phyloP scores from a whole-genome alignment of 53 echinoderm and acorn worm genomes.

The Hippasteria phrygiana region DNA sequence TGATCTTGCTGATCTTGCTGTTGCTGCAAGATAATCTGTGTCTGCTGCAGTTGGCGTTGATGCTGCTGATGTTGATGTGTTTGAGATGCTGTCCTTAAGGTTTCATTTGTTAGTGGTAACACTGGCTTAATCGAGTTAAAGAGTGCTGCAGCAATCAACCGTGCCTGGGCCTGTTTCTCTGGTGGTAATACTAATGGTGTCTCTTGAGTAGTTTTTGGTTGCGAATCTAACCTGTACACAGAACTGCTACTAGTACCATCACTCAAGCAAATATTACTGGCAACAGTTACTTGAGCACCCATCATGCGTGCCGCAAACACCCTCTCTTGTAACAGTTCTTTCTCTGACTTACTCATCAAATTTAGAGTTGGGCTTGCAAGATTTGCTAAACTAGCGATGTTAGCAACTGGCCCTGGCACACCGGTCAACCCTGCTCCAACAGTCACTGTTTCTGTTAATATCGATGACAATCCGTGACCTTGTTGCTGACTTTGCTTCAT shows the following conservation, averaged over 20 bases:
- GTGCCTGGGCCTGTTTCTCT: constrained; percentile 46
- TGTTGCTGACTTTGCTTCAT: neutral
- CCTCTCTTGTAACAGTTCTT: constrained; percentile 34
- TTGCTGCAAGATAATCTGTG: neutral
- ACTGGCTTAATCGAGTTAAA: constrained; percentile 28
- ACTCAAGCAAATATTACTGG: neutral
- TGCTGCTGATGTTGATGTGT: neutral
- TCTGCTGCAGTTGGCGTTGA: neutral
- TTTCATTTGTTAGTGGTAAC: neutral
- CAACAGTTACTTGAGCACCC: constrained; percentile 42
- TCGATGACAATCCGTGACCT: neutral
- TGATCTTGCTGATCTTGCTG: neutral
- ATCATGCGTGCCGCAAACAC: constrained; percentile 61
- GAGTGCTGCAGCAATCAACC: constrained; percentile 40
- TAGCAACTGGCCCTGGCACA: neutral
- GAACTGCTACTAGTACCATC: neutral
- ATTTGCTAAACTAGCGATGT: neutral
- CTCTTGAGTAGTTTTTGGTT: neutral
- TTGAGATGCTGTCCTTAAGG: neutral
- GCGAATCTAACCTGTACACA: neutral
- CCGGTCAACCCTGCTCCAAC: neutral
- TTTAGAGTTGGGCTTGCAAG: too few species aligned
- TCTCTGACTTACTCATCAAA: neutral
- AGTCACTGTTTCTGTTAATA: neutral
- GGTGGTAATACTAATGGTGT: constrained; percentile 1